Percentiles rank a stretch among this genome's conserved stretches.
These are phyloP conservation scores for crab-eating macaque (Macaca fascicularis) DNA, from an alignment of 2,113 vertebrate genomes.

Conservation along the genomic window DNA sequence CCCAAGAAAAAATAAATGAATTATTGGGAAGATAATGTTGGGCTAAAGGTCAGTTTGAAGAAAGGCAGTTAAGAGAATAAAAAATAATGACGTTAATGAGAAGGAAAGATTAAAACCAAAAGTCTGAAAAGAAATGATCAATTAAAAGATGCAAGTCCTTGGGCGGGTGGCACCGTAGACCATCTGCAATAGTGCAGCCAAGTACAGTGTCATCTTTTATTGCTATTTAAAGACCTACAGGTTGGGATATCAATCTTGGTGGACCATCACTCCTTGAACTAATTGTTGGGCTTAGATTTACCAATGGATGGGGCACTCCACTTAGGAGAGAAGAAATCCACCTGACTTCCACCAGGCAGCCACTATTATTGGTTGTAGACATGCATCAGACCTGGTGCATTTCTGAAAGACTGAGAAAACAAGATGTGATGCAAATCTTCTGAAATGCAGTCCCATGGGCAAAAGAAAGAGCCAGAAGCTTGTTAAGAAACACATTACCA, in stretches of 20 bases:
- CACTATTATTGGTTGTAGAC: background rate
- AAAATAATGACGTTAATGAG: background rate
- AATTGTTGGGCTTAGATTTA: background rate
- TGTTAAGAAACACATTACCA: conserved; percentile 70
- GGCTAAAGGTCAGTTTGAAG: background rate
- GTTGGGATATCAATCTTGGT: background rate
- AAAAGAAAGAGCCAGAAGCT: conserved; percentile 61
- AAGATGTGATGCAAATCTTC: conserved; percentile 62
- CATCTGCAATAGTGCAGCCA: background rate
- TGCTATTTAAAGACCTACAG: background rate
- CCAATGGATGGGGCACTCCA: background rate
- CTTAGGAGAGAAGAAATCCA: background rate
- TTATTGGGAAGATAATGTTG: background rate
- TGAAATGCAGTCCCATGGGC: conserved; percentile 63
- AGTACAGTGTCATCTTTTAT: background rate
- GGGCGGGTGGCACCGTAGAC: background rate
- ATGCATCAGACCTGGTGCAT: background rate
- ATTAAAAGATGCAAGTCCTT: background rate
- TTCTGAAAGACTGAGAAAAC: conserved; percentile 61
- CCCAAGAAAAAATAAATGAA: background rate
- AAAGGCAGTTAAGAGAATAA: background rate
- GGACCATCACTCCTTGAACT: background rate
- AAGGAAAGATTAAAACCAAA: background rate
- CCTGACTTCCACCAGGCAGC: background rate
- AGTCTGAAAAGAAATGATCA: background rate